These are phyloP conservation scores for Athripsodes cinereus DNA, from an alignment of 2,888 invertebrate genomes.

Conservation along the genomic window DNA sequence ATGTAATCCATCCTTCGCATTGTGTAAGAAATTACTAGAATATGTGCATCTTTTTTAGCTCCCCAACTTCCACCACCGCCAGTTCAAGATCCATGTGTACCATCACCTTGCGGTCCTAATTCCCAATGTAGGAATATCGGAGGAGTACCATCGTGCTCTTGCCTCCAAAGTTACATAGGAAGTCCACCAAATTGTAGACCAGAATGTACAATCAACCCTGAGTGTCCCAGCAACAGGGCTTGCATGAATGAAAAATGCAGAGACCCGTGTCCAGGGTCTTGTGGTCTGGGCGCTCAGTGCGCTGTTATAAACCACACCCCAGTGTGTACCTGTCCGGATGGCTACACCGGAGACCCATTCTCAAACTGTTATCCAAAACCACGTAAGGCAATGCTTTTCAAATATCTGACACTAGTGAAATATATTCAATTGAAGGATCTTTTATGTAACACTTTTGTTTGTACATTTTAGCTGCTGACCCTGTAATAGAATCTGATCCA, in stretches of 20 bases:
- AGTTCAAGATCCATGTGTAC: slow-evolving; percentile 60
- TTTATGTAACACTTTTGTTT: too few relatives aligned
- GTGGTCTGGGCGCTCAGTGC: slow-evolving; percentile 59
- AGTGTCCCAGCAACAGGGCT: slow-evolving; percentile 64
- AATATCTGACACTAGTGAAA: background rate
- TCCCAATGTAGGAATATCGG: slow-evolving; percentile 58
- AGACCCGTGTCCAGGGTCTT: slow-evolving; percentile 71
- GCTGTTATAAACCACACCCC: slow-evolving; percentile 64
- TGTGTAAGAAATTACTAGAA: background rate
- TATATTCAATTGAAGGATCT: too few relatives aligned
- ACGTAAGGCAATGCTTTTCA: slow-evolving; percentile 27
- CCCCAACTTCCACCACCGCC: slow-evolving; percentile 43
- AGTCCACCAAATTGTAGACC: slow-evolving; percentile 67
- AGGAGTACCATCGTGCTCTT: slow-evolving; percentile 59
- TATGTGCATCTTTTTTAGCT: slow-evolving; percentile 38
- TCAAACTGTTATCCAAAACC: slow-evolving; percentile 46
- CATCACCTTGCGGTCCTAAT: slow-evolving; percentile 64
- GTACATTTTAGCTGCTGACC: slow-evolving; percentile 13
- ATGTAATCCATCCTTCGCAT: background rate
- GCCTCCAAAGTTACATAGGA: slow-evolving; percentile 59
- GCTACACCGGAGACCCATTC: slow-evolving; percentile 53
- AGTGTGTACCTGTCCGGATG: slow-evolving; percentile 59
- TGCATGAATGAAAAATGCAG: slow-evolving; percentile 68
- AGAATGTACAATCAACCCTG: slow-evolving; percentile 66
- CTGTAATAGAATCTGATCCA: slow-evolving; percentile 45